Evolutionary conservation across 2,888 invertebrate species (phyloP).

Genomic region (Elmis aenea): DNA sequence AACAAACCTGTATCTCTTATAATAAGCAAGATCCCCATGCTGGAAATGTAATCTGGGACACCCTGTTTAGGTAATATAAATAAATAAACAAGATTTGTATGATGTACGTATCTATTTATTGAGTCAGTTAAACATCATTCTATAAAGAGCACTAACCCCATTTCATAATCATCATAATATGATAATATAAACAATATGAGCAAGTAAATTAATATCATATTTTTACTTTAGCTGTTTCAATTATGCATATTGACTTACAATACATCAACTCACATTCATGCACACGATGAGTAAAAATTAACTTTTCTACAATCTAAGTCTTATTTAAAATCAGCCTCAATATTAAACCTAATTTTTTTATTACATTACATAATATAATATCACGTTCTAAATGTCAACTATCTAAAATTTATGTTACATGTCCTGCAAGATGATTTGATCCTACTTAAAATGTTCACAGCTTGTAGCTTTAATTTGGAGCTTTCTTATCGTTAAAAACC

Average conservation of each 20-base stretch:
- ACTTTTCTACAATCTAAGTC: conserved; percentile 9
- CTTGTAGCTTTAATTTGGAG: conserved; percentile 14
- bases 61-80: no score
- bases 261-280: conserved; percentile 12
- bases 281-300: conserved; percentile 13
- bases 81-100: no score
- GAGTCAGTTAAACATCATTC: conserved; percentile 11
- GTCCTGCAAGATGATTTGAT: no score
- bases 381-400: conserved; percentile 12
- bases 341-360: conserved; percentile 12
- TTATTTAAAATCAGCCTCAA: conserved; percentile 16
- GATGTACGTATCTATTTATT: conserved; percentile 10
- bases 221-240: conserved; percentile 5
- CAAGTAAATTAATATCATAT: conserved; percentile 12
- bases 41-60: no score
- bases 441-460: conserved; percentile 14
- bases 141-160: conserved; percentile 6
- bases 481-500: conserved; percentile 6
- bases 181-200: conserved; percentile 14
- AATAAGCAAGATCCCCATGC: no score
- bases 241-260: conserved; percentile 11
- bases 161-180: conserved; percentile 8
- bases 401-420: no score
- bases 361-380: conserved; percentile 13
- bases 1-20: no score